Percentiles rank a stretch among this genome's conserved stretches.
Evolutionary conservation across 2,888 invertebrate species (phyloP).

Genomic region (Ichneumoninae sp.): DNA sequence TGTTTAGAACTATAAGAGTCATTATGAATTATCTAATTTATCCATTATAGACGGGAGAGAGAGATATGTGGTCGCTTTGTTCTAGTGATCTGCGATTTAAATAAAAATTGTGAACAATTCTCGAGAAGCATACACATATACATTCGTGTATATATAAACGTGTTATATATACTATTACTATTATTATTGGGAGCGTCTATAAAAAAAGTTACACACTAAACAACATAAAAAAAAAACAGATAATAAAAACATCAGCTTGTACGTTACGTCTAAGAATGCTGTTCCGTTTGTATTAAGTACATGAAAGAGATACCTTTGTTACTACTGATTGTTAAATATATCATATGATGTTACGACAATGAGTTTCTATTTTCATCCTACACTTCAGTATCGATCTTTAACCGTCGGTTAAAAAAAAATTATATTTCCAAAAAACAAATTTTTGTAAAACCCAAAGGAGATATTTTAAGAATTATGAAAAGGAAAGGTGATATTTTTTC

Average conservation of each 20-base stretch:
- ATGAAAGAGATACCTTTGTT: slow-evolving; percentile 80
- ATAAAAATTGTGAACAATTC: slow-evolving; percentile 74
- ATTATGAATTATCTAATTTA: slow-evolving; percentile 72
- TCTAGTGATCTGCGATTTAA: slow-evolving; percentile 76
- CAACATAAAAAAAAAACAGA: slow-evolving; percentile 64
- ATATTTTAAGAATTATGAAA: no score
- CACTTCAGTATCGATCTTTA: not conserved
- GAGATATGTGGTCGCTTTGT: slow-evolving; percentile 65
- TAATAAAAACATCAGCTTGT: slow-evolving; percentile 69
- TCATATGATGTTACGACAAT: slow-evolving; percentile 59
- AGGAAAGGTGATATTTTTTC: no score
- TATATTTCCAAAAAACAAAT: not conserved
- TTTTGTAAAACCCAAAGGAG: not conserved
- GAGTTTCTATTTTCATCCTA: not conserved
- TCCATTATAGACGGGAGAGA: slow-evolving; percentile 53
- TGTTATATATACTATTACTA: slow-evolving; percentile 67
- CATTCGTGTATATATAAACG: slow-evolving; percentile 63
- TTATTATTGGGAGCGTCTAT: slow-evolving; percentile 61
- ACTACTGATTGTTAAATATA: slow-evolving; percentile 81
- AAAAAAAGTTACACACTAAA: slow-evolving; percentile 65
- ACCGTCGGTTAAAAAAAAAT: not conserved
- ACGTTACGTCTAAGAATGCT: slow-evolving; percentile 70
- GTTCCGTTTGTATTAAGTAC: slow-evolving; percentile 77
- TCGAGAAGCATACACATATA: slow-evolving; percentile 68
- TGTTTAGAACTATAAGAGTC: slow-evolving; percentile 78